These are phyloP conservation scores for Microctenopoma stevenorrisi DNA, from an alignment of 2,797 vertebrate genomes.

Conservation along the genomic window DNA sequence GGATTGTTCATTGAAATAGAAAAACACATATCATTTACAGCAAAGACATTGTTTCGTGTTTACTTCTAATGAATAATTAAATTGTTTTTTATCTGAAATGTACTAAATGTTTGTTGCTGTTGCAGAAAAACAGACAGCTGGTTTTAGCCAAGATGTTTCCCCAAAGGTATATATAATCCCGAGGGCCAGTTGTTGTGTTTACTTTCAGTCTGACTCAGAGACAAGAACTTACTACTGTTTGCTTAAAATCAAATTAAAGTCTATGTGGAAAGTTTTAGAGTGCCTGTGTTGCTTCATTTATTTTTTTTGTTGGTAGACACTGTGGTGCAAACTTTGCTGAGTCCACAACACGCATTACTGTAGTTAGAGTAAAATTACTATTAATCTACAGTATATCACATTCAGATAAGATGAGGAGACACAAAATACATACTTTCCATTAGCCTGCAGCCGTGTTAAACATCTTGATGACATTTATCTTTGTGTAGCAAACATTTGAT, in stretches of 20 bases:
- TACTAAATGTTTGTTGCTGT: too few relatives aligned
- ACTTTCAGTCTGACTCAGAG: too few relatives aligned
- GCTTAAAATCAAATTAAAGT: background rate
- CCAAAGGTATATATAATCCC: too few relatives aligned
- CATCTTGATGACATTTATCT: conserved; percentile 3
- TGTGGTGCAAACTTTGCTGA: background rate
- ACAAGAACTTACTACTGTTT: background rate
- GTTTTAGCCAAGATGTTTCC: too few relatives aligned
- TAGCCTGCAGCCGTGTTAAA: background rate
- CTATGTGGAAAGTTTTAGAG: background rate
- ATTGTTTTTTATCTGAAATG: background rate
- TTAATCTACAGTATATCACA: background rate
- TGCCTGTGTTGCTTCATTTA: background rate
- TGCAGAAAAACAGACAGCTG: too few relatives aligned
- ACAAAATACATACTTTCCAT: background rate
- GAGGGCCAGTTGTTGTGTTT: too few relatives aligned
- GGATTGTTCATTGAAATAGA: background rate
- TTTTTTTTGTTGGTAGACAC: background rate
- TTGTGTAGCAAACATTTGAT: background rate
- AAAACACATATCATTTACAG: background rate
- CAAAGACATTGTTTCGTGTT: too few relatives aligned
- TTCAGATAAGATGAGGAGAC: background rate
- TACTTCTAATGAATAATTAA: background rate
- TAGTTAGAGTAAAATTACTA: background rate
- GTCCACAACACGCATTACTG: background rate